Evolutionary conservation across 2,888 invertebrate genomes (phyloP), one percentile per base, ranked within the genome.

Genomic region (Amphipyra tragopoginis): DNA sequence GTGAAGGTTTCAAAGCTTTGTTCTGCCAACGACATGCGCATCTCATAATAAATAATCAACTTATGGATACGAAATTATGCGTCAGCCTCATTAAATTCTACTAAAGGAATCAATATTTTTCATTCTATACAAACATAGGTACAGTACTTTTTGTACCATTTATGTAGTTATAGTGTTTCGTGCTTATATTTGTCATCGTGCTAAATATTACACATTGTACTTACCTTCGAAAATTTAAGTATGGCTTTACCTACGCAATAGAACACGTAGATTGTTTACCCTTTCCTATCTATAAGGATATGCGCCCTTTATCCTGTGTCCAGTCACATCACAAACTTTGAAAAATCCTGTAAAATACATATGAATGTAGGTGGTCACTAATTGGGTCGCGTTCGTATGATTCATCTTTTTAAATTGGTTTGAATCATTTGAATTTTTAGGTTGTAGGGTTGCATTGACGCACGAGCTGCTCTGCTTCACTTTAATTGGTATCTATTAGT

Each of bases 401-500:
- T 70, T 87, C 86, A 87, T 70, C 47, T 29, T 56, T 15, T 66
- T 69, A 55, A 83, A 79, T 77, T 79, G 65, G 49, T 70, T 69
- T 90, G 88, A 89, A 80, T 90, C 88, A 90, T 77, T 77, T 75
- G 33, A 56, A 77, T 65, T 73, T 82, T 80, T 40, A 57, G 53
- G 52, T 45, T 38, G 44, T 34, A 29, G 80, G 78, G 81, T 82
- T 78, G 65, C 59, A 86, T 85, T 90, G 90, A 89, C 89, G 89
- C 86, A 90, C 80, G 74, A 60, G 57, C 14, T 45, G 21, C 39
- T 26, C 36, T 36, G 33, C 67, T 44, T 72, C 13, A 13, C 56
- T 26, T 44, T 36, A 54, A 29, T 66, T 71, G 44, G 53, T 65
- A 61, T 53, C 57, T 52, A 44, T 48, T 40, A 52, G 26, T 47